Evolutionary conservation across 2,888 invertebrate species (phyloP), one percentile per base, ranked within the genome.

Genomic region (Habrosyne pyritoides): DNA sequence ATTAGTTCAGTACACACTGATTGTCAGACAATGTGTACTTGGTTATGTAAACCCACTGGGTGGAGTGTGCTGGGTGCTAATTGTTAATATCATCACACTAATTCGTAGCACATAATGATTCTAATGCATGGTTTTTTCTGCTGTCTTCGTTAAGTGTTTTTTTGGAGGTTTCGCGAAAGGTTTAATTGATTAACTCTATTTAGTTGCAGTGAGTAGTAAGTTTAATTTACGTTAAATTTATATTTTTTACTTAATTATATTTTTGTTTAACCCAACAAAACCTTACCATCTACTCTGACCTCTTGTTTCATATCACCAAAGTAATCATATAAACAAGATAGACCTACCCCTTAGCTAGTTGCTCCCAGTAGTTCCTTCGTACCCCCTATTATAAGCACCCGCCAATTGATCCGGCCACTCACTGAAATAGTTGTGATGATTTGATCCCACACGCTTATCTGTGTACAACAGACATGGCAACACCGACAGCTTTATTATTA

Each of bases 1-100:
- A 71, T 66, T 69, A 66, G 64, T 55, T 59, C 24, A 12, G 46
- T 55, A 47, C 47, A 57, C 56, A 28, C 58, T 69, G 64, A 66
- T 66, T 61, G 57, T 61, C 49, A 54, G 4, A 21, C 50, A 28
- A 50, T 50, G 50, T n/a, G 28, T 28, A 28, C 50, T 30, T 50
- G 28, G 28, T 50, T 59, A 48, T 54, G 24, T 47, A 51, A 10
- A 55, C 30, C 53, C 36, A 42, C 36, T 50, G 46, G 50, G 52
- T 62, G 59, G 54, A 49, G 47, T 30, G 48, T 64, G 49, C 53
- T 22, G 33, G 50, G n/a, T 46, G 18, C 47, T 60, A 50, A 49
- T 28, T 26, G 49, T 14, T 14, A n/a, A n/a, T n/a, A n/a, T n/a
- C n/a, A n/a, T n/a, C n/a, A n/a, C n/a, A n/a, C 26, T 7, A n/a